Conservation (phyloP, 2,888 invertebrate genomes). For the Lasius fuliginosus region DNA sequence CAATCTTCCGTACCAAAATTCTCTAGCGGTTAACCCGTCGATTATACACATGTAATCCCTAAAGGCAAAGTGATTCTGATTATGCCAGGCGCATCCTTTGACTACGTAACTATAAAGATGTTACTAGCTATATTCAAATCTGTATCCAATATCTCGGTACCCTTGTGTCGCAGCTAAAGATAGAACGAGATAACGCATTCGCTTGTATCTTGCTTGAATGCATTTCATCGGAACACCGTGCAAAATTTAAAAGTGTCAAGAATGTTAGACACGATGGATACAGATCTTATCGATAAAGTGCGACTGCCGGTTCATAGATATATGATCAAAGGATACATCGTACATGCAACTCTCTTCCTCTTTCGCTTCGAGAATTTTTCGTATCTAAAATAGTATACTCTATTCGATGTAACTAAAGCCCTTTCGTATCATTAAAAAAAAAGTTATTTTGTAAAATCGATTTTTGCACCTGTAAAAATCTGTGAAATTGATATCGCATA, state of each 20-base stretch:
- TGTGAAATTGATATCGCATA: not conserved
- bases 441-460: not conserved
- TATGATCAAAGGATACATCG: slow-evolving; percentile 24
- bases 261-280: slow-evolving; percentile 9
- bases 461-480: not conserved
- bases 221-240: not conserved
- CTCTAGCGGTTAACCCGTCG: slow-evolving; percentile 30
- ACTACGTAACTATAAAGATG: slow-evolving; percentile 49
- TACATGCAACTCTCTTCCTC: not conserved
- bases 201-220: slow-evolving; percentile 11
- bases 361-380: slow-evolving; percentile 12
- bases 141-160: slow-evolving; percentile 15
- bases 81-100: slow-evolving; percentile 42
- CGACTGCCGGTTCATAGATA: not conserved
- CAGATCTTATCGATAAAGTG: slow-evolving; percentile 30
- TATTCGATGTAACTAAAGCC: not conserved
- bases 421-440: not conserved
- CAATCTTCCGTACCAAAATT: slow-evolving; percentile 33
- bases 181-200: slow-evolving; percentile 8
- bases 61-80: slow-evolving; percentile 21
- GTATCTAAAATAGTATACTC: not conserved
- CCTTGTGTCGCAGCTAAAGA: slow-evolving; percentile 22
- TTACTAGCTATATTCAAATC: slow-evolving; percentile 1
- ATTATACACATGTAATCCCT: slow-evolving; percentile 24
- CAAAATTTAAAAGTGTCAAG: slow-evolving; percentile 13